Percentiles rank a stretch among this genome's conserved stretches.
phyloP scores from a whole-genome alignment of 2,113 vertebrate species.

The Sminthopsis crassicaudata region DNA sequence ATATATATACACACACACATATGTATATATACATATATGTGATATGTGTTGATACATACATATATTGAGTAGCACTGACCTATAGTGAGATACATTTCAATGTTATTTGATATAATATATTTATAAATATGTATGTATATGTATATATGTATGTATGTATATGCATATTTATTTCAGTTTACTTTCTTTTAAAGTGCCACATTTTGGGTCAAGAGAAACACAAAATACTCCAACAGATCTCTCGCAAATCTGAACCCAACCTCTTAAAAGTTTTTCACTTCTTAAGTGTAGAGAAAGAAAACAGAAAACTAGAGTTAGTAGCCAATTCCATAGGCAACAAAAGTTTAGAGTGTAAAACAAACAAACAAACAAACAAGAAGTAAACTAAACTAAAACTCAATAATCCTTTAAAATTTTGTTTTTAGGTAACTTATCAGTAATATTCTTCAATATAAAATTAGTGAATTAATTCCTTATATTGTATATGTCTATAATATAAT shows the following conservation, averaged over 20 bases:
- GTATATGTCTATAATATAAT: no score
- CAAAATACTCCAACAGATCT: neutral
- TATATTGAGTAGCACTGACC: neutral
- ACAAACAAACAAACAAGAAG: no score
- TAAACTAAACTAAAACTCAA: neutral
- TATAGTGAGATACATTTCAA: neutral
- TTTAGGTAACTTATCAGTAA: constrained; percentile 24
- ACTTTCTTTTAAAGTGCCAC: constrained; percentile 43
- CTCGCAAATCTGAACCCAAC: constrained; percentile 3
- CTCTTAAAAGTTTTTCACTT: neutral
- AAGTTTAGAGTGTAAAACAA: constrained; percentile 40
- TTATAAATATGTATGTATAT: no score
- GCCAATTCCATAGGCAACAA: constrained; percentile 18
- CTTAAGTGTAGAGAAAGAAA: neutral
- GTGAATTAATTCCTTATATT: constrained; percentile 38
- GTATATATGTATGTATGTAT: no score
- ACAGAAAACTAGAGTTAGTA: neutral
- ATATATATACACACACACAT: neutral
- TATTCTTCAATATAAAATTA: constrained; percentile 24
- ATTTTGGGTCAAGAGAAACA: constrained; percentile 40
- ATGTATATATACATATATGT: neutral
- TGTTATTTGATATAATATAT: neutral
- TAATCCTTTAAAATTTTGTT: constrained; percentile 38
- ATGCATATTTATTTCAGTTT: neutral
- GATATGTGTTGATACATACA: neutral